These are phyloP conservation scores for Tretioscincus oriximinensis DNA, from an alignment of 2,113 vertebrate genomes.

Conservation along the genomic window DNA sequence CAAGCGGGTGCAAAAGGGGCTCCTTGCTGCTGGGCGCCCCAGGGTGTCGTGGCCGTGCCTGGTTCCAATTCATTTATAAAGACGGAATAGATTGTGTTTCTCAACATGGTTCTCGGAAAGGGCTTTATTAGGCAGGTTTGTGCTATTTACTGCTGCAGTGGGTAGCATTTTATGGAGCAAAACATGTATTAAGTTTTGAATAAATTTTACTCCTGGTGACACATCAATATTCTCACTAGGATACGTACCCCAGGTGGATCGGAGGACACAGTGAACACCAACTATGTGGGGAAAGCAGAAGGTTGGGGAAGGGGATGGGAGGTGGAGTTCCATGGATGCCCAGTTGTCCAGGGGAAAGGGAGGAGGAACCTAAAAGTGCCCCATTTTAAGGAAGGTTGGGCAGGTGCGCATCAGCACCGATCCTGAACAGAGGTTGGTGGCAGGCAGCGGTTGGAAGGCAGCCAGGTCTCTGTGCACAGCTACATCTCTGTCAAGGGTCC, in stretches of 20 bases:
- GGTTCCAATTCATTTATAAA: slow-evolving; percentile 52
- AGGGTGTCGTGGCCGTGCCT: slow-evolving; percentile 50
- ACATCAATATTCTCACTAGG: slow-evolving; percentile 67
- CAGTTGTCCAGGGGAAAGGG: slow-evolving; percentile 15
- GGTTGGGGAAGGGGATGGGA: slow-evolving; percentile 26
- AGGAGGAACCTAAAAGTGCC: too few relatives aligned
- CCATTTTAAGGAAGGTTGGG: too few relatives aligned
- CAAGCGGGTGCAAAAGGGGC: slow-evolving; percentile 55
- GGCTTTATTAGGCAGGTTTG: slow-evolving; percentile 40
- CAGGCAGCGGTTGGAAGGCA: too few relatives aligned
- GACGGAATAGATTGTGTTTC: slow-evolving; percentile 46
- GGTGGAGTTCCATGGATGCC: slow-evolving; percentile 18
- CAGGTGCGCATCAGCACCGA: too few relatives aligned
- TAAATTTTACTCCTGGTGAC: slow-evolving; percentile 68
- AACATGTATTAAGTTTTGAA: slow-evolving; percentile 65
- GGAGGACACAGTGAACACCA: slow-evolving; percentile 60
- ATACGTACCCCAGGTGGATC: slow-evolving; percentile 68
- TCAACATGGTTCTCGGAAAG: slow-evolving; percentile 51
- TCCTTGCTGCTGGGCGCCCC: slow-evolving; percentile 54
- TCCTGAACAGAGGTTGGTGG: too few relatives aligned
- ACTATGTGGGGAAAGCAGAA: slow-evolving; percentile 45
- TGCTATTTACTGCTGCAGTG: slow-evolving; percentile 58
- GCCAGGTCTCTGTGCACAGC: too few relatives aligned
- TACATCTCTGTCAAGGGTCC: too few relatives aligned
- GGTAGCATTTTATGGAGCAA: slow-evolving; percentile 52